Evolutionary conservation across 2,113 vertebrate genomes (phyloP).

Genomic region (Brachypodius melanocephalos): DNA sequence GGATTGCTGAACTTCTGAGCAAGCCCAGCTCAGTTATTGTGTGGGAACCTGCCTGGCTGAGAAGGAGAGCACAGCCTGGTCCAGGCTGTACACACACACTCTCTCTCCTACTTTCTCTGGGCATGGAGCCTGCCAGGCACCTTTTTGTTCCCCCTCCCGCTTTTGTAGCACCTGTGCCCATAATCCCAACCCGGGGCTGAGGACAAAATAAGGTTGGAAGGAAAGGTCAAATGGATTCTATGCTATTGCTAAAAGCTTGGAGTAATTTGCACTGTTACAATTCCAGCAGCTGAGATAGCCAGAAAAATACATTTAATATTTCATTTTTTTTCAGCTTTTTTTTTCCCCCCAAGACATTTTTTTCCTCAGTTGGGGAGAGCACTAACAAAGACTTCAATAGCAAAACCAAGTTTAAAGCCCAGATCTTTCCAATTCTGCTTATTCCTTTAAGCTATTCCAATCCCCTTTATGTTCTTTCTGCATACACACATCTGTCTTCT

Average conservation of each 20-base stretch:
- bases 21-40: background rate
- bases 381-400: slow-evolving; percentile 32
- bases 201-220: background rate
- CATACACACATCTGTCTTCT: slow-evolving; percentile 60
- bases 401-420: slow-evolving; percentile 34
- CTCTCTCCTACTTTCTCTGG: background rate
- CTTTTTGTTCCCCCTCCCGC: background rate
- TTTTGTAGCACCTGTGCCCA: background rate
- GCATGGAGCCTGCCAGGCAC: background rate
- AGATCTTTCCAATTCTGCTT: slow-evolving; percentile 23
- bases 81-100: fast-evolving
- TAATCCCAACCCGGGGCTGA: background rate
- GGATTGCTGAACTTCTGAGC: background rate
- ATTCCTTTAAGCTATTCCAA: slow-evolving; percentile 50
- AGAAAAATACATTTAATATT: slow-evolving; percentile 23
- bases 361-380: background rate
- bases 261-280: slow-evolving; percentile 7
- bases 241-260: background rate
- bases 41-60: background rate
- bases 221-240: background rate
- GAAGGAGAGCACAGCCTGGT: background rate
- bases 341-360: background rate
- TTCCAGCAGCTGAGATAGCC: background rate
- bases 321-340: background rate
- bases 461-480: slow-evolving; percentile 48